Evolutionary conservation across 2,113 vertebrate genomes (phyloP), one percentile per base, ranked within the genome.

Genomic region (Ellobius talpinus): DNA sequence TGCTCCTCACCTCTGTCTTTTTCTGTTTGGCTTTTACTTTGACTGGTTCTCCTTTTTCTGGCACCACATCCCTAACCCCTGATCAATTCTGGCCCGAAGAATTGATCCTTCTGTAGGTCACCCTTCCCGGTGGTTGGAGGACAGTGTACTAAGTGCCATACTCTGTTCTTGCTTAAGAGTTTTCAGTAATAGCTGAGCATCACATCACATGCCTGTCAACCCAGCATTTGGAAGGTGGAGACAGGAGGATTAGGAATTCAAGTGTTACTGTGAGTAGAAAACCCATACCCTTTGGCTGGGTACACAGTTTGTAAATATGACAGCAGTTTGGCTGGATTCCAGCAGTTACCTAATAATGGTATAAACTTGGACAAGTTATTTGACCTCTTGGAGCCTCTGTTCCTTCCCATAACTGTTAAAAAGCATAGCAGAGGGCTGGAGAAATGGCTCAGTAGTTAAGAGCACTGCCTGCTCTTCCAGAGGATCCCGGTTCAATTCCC

Each of bases 11-110:
- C 36, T 89, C 42, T 82, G 29, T 70, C 36, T 58, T 92, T 94
- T 91, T 91, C 39, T 70, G 61, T 66, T 90, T 96, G 73, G 10
- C 66, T 93, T 95, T 89, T 81, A 47, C 23, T 52, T 84, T 82
- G 61, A 58, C 24, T 72, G 4, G 24, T 70, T 45, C n/a, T 24
- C 4, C 8, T 66, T 47, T 84, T 66, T 45, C 70, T 31, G 47
- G 61, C 8, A 52, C 14, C 52, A 23, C 14, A 68, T 52, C 10
- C 13, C 63, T 39, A 55, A 36, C 11, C 21, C 50, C 31, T 92
- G 87, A 77, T 66, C 73, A 85, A 1, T 68, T 95, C 63, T 88
- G 70, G 31, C 88, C 70, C 70, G n/a, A 89, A 90, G 50, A 89
- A 89, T 36, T 70, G 16, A 21, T 29, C 21, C 7, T 39, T 8